Evolutionary conservation across 2,113 vertebrate genomes (phyloP), one percentile per base, ranked within the genome.

Genomic region (Ciconia maguari): DNA sequence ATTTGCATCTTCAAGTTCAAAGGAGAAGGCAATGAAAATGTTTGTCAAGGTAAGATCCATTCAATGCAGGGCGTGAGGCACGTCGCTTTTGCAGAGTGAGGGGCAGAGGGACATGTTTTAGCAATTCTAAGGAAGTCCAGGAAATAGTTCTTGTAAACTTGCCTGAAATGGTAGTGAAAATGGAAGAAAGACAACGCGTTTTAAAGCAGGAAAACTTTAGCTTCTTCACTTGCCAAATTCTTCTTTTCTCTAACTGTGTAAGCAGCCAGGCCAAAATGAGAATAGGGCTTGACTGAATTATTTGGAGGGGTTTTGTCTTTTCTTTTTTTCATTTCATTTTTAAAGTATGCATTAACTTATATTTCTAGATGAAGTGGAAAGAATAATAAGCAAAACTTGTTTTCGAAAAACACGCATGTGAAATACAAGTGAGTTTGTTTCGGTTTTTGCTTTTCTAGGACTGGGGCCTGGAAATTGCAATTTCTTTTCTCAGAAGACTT

Each of bases 401-500:
- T 87, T 57, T 85, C 46, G 60, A 64, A 74, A 86, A 74, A 12
- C 13, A 29, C 3, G 3, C 19, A 42, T 7, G 13, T 60, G 57
- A 94, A 84, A 79, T 15, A 3, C 6, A 38, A 75, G 6, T 9
- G 17, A 74, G 8, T 21, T 49, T 60, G 9, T 36, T 89, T 68
- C 0, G 0, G 1, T 11, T 78, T 83, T 84, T 68, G 26, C 17
- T 95, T 77, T 86, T 83, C 58, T 87, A 77, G 71, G 64, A 88
- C 34, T 65, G 36, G 27, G 25, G 44, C 60, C 75, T 90, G 55
- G 55, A 88, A 85, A 81, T 7, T 44, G 16, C 9, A 1, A 80
- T 83, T 94, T 58, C 21, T 89, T 96, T 94, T 91, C 78, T 90
- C 78, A 70, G 81, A 85, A 95, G 71, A 90, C 81, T 80, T 77